Evolutionary conservation across 1,140 invertebrate species (phyloP), one percentile per base, ranked within the genome.

Genomic region (Drosophila quadrilineata): DNA sequence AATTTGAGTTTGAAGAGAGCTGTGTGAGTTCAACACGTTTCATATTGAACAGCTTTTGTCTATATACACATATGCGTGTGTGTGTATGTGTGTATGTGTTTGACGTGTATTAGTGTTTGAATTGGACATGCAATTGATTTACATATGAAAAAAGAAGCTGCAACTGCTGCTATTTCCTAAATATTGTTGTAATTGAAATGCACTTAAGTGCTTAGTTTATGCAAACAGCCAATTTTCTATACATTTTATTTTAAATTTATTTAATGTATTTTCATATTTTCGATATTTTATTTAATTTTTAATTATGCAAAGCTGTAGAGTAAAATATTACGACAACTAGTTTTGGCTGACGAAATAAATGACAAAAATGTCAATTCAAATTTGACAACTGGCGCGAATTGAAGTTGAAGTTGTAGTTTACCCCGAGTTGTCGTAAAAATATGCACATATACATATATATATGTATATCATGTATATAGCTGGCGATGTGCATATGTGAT

Each of bases 131-230:
- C 41, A 54, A n/a, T n/a, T 82, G 71, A 82, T 71, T 80, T 80
- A 82, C 69, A 69, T 70, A 73, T 49, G 38, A 49, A 21, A 26
- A 10, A 6, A 12, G 4, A 24, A 40, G 10, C 52, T 67, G 40
- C 58, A 54, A 38, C 41, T 12, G 60, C 54, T 43, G 56, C 64
- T 60, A 38, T 26, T 36, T 28, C 45, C 36, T 24, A 45, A 62
- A 29, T 43, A 26, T 67, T 49, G 56, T 73, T 82, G 71, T 84
- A 82, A 84, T 77, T 77, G 73, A 84, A 82, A 73, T 84, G 73
- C 77, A 82, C 73, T 84, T 82, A 73, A 66, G 69, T 80, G 58
- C 73, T 84, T 69, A 82, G 50, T 26, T 45, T n/a, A n/a, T n/a
- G 45, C 43, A 16, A 4, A 6, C 19, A 22, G 12, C 9, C 9